Evolutionary conservation across 2,797 vertebrate genomes (phyloP), one percentile per base, ranked within the genome.

Genomic region (Oceanodroma leucorhoa): DNA sequence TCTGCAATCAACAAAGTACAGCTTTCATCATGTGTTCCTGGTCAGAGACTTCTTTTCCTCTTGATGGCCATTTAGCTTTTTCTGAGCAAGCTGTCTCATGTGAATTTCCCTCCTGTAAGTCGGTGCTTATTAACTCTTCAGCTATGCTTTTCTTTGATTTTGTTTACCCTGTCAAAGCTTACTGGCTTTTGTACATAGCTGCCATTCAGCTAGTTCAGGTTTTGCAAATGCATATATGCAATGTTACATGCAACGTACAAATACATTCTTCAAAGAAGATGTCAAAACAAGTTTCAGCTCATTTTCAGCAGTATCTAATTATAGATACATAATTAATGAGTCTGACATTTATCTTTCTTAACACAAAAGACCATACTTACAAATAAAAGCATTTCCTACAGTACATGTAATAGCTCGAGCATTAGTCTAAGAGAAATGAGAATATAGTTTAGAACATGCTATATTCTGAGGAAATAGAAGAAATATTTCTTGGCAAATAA

Each of bases 281-380:
- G 96, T 96, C 96, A 96, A 97, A 96, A 96, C 96, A 96, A 94
- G 95, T 96, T 95, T 89, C 91, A 95, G 81, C 95, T 95, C 81
- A 19, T 97, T 96, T 96, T 96, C 93, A 90, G 93, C 72, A 78
- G 90, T 96, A 89, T 93, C 90, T 96, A 96, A 96, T 96, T 97
- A 96, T 92, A 92, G 95, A 78, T 96, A 93, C 95, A 95, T 96
- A 96, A 96, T 97, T 96, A 97, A 96, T 95, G 94, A 95, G 83
- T 45, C 88, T 97, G 96, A 95, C 94, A 96, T 96, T 96, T 96
- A 96, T 96, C 93, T 95, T 92, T 96, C 95, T 87, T 87, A 89
- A 92, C 93, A 97, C 93, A 96, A 96, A 97, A 96, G 94, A 90
- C 81, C 30, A 41, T 87, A 77, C 88, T 90, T 93, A 50, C 7